Evolutionary conservation across 92 coral and sea anemone species (phyloP), one percentile per base, ranked within the genome.

Genomic region (Blastomussa wellsi): DNA sequence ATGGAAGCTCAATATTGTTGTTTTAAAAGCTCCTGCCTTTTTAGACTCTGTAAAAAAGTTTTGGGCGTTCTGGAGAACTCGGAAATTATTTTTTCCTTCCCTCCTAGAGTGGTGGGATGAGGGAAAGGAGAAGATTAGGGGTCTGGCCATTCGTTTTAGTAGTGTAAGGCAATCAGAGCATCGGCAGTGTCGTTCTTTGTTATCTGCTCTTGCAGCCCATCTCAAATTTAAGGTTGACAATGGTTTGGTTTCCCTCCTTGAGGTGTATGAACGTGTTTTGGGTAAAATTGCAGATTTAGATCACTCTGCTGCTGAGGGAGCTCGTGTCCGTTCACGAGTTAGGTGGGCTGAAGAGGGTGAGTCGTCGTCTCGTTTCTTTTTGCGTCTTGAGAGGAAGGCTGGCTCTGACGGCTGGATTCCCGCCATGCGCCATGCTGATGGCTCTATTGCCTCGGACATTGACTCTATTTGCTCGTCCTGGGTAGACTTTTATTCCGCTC

Each of bases 1-100:
- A 0, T 93, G 95, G 95, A 93, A 93, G 44, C 71, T 90, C 17
- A 93, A 93, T 39, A 70, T 75, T 4, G 68, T 91, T 14, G 84
- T 78, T 39, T 51, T 93, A 89, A 93, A 55, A 55, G 64, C 19
- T 51, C 3, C 57, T 14, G 57, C 57, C 57, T 51, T 51, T 1
- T 0, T 15, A 51, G 22, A 51, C 20, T 14, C 57, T 0, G 57
- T 51, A 0, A 15, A 0, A 0, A 15, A 15, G 20, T 51, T 51
- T 15, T 51, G 57, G 57, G 57, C 3, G 1, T 51, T 14, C 9
- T 51, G 57, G 57, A 51, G 57, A 15, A 51, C 57, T 22, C 22
- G 57, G 5, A 15, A 51, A 51, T 2, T 15, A 2, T 15, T 4
- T 51, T 51, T 51, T 15, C 57, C 0, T 15, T 62, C 68, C 15